Evolutionary conservation across 1,140 invertebrate genomes (phyloP), one percentile per base, ranked within the genome.

Genomic region (Agrypnia vestita): DNA sequence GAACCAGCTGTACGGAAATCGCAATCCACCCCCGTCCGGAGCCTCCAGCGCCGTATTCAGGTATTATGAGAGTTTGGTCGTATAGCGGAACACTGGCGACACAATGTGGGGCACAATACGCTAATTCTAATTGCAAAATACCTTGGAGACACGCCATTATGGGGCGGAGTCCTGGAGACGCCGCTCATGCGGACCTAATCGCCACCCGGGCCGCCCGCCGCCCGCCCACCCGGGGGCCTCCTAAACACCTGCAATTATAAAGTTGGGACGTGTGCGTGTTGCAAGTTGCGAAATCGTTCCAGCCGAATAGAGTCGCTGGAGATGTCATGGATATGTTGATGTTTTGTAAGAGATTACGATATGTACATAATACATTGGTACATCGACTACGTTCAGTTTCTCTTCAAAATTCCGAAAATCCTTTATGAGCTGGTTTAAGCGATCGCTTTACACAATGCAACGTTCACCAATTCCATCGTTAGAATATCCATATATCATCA

Each of bases 91-190:
- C 56, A 77, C 46, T 35, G 55, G 75, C 71, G 55, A 64, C 21
- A 78, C 69, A 81, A 75, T 75, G 73, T 19, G 55, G 21, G 51
- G 55, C 25, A 75, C 55, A 75, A 75, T 59, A 46, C 53, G 53
- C 51, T 53, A 61, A 74, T 79, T 82, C 76, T 82, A 79, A 82
- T 82, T 82, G 80, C 77, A 72, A 71, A 81, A 81, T 78, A 69
- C 76, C 76, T 78, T 81, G 76, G 80, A 81, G 80, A 81, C 76
- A 72, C 75, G 74, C 79, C 74, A 76, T 76, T 80, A 72, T 76
- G 74, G 79, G 51, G 79, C 69, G 76, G 55, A 21, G 76, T 56
- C 80, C 72, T 46, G 80, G 80, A 47, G 80, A 81, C 76, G 76
- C n/a, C 69, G 49, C 62, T 81, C 80, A 76, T 56, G 76, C 76